Percentiles rank a stretch among this genome's conserved stretches.
phyloP scores from a whole-genome alignment of 2,113 vertebrate genomes.

The Caranx ignobilis region DNA sequence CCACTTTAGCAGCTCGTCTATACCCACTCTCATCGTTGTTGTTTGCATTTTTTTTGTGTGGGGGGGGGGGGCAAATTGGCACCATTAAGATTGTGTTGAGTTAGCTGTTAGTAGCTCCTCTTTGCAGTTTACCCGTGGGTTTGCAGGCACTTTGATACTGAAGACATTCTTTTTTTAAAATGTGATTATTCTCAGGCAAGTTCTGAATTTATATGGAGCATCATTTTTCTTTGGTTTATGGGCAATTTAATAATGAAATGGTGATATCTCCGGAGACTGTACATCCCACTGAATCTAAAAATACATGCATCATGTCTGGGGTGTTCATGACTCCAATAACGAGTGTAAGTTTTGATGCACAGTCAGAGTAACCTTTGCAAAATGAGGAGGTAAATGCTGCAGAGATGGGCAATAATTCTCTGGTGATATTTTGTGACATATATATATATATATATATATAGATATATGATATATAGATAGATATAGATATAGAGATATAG shows the following conservation, averaged over 20 bases:
- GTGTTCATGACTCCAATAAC: too few relatives aligned
- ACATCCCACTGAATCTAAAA: too few relatives aligned
- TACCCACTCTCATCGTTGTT: neutral
- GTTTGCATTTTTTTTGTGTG: neutral
- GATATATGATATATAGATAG: too few relatives aligned
- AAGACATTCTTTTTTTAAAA: neutral
- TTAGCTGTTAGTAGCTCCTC: neutral
- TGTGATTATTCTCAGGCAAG: neutral
- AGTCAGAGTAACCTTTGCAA: neutral
- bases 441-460: too few relatives aligned
- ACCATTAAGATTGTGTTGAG: neutral
- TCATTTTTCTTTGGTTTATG: too few relatives aligned
- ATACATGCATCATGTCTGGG: too few relatives aligned
- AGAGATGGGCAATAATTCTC: neutral
- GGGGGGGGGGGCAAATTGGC: neutral
- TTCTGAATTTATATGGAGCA: neutral
- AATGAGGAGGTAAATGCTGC: neutral
- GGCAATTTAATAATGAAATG: too few relatives aligned
- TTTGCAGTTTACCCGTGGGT: neutral
- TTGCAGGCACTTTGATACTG: too few relatives aligned
- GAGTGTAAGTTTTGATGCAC: too few relatives aligned
- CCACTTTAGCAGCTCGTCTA: neutral
- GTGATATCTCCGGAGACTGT: too few relatives aligned
- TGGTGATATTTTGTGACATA: too few relatives aligned
- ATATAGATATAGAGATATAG: too few relatives aligned